Evolutionary conservation across 2,797 vertebrate genomes (phyloP), one percentile per base, ranked within the genome.

Genomic region (Sebastes jordani): DNA sequence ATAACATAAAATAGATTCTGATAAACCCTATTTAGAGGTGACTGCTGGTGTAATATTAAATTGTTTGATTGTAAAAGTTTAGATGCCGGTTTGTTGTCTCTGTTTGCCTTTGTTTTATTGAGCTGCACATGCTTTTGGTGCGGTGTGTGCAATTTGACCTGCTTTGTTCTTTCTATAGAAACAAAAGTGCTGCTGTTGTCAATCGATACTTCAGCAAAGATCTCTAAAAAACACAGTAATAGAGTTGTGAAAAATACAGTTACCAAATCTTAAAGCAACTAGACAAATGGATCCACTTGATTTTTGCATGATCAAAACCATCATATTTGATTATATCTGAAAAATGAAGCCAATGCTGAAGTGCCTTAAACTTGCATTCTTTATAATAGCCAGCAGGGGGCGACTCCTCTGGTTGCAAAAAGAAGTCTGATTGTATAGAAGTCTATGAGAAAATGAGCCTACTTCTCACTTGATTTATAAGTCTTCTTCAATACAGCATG

Each of bases 1-100:
- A 74, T 69, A 62, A 62, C 22, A 52, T 65, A 62, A 70, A 62
- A 74, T 11, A 63, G 63, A 77, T 66, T 72, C 29, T 62, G 60
- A 67, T 58, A 74, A 73, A 63, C 2, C n/a, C 32, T 68, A 9
- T 73, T 36, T 20, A 23, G 11, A 68, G 29, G 55, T 58, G 36
- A 71, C 46, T 42, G 29, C 55, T 74, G 60, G 18, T 61, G 23
- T 65, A 42, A 81, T 78, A 63, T 63, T 25, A 36, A 60, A 42
- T 20, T 7, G 14, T 62, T 78, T 66, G 14, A 18, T 55, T 36
- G 25, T n/a, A 30, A 75, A 49, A 49, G 56, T 78, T 42, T 62
- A 66, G 25, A 20, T 60, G 56, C 8, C 1, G 11, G 22, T 66
- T 67, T 54, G 29, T 71, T 64, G 4, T 65, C 42, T 42, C 20